These are phyloP conservation scores for Acromyrmex charruanus DNA, from an alignment of 1,140 invertebrate species.

Conservation along the genomic window DNA sequence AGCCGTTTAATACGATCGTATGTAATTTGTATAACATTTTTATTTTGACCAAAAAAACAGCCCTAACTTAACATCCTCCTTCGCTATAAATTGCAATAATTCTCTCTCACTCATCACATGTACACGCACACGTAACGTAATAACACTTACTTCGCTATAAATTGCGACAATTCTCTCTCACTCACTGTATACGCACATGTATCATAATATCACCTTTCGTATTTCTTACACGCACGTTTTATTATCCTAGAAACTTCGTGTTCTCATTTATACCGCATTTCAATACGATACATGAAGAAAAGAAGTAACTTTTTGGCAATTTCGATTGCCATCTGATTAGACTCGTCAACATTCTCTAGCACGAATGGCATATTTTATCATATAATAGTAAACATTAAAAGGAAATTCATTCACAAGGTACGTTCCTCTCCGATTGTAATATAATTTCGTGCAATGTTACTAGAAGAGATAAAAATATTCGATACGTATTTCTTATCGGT, in stretches of 20 bases:
- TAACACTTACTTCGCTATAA: conserved; percentile 3
- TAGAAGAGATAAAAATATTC: too few relatives aligned
- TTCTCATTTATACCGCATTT: conserved; percentile 53
- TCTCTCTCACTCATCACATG: conserved; percentile 23
- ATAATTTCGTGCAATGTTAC: too few relatives aligned
- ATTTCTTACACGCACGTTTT: neutral
- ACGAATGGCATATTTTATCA: conserved; percentile 63
- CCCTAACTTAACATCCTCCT: too few relatives aligned
- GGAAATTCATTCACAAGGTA: neutral
- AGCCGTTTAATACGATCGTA: too few relatives aligned
- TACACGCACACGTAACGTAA: conserved; percentile 19
- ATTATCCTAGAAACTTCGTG: conserved; percentile 57
- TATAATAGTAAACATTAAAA: conserved; percentile 20
- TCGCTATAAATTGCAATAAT: conserved; percentile 36
- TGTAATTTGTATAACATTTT: too few relatives aligned
- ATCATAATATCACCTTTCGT: neutral
- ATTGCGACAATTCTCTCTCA: conserved; percentile 36
- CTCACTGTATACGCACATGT: conserved; percentile 38
- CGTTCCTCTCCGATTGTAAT: too few relatives aligned
- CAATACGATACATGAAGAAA: conserved; percentile 49
- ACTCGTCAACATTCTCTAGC: conserved; percentile 49
- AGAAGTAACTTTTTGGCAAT: conserved; percentile 65
- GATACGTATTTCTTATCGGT: too few relatives aligned
- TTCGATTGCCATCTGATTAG: conserved; percentile 49
- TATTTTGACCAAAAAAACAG: too few relatives aligned